These are phyloP conservation scores for Cheirogaleus major DNA, from an alignment of 2,797 vertebrate genomes.

Conservation along the genomic window DNA sequence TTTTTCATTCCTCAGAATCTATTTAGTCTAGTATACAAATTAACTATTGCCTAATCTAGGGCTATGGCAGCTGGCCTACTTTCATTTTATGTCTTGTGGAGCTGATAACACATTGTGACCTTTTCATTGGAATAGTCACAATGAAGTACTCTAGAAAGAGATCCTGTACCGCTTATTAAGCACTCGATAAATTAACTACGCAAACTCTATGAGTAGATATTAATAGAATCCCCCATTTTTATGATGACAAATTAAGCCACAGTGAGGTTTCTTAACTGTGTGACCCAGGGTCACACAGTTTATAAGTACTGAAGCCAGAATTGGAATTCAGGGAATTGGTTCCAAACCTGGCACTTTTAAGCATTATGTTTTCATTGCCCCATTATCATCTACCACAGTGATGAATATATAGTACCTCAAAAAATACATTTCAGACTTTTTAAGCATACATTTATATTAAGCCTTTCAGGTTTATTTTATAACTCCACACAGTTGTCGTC, in stretches of 20 bases:
- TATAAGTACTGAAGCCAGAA: neutral
- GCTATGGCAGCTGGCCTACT: neutral
- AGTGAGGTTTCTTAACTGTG: neutral
- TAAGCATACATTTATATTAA: neutral
- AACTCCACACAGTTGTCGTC: neutral
- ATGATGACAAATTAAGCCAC: neutral
- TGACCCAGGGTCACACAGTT: neutral
- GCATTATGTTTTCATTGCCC: neutral
- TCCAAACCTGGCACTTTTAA: neutral
- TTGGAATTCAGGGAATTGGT: neutral
- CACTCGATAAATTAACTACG: neutral
- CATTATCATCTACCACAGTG: neutral
- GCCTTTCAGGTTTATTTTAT: conserved; percentile 26
- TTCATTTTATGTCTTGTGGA: neutral
- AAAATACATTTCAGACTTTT: neutral
- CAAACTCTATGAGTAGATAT: neutral
- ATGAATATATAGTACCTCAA: neutral
- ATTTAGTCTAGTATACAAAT: neutral
- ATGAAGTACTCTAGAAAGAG: neutral
- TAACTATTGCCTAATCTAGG: neutral
- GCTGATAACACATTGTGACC: neutral
- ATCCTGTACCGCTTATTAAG: neutral
- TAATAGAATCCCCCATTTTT: neutral
- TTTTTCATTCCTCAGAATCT: neutral
- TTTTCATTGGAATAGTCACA: neutral